Conservation (phyloP, 2,888 invertebrate species). For the Spicauda simplicius region DNA sequence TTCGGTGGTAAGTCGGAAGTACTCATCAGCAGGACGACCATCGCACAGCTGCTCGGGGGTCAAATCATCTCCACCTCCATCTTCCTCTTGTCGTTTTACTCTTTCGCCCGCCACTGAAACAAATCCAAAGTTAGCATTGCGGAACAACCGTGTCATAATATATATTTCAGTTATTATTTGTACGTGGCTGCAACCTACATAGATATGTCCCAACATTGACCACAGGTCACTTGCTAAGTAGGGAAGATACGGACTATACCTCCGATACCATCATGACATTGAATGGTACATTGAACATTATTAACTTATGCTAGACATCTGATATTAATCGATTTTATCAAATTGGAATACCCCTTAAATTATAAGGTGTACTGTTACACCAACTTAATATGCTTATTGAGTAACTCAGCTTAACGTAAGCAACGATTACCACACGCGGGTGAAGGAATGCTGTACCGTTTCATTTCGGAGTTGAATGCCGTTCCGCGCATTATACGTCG, state of each 20-base stretch:
- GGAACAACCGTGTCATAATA: background rate
- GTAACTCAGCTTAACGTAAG: slow-evolving; percentile 75
- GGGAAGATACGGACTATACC: no score
- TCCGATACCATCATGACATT: no score
- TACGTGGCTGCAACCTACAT: background rate
- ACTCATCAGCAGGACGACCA: slow-evolving; percentile 95
- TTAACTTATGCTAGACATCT: background rate
- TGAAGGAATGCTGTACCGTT: slow-evolving; percentile 73
- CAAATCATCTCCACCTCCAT: slow-evolving; percentile 85
- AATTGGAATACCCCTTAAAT: slow-evolving; percentile 21
- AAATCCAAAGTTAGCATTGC: background rate
- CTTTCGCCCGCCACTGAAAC: slow-evolving; percentile 79
- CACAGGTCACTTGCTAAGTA: no score
- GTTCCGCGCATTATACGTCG: slow-evolving; percentile 49
- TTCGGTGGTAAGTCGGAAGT: slow-evolving; percentile 93
- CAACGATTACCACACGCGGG: slow-evolving; percentile 72
- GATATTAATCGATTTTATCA: background rate
- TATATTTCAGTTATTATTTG: background rate
- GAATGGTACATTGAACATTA: background rate
- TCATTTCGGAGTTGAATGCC: slow-evolving; percentile 59
- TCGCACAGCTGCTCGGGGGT: slow-evolving; percentile 93
- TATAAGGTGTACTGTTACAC: slow-evolving; percentile 41
- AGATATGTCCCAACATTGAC: background rate
- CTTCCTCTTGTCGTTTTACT: slow-evolving; percentile 88
- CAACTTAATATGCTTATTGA: slow-evolving; percentile 63